phyloP scores from a whole-genome alignment of 2,797 vertebrate species.

The Bovichtus diacanthus region DNA sequence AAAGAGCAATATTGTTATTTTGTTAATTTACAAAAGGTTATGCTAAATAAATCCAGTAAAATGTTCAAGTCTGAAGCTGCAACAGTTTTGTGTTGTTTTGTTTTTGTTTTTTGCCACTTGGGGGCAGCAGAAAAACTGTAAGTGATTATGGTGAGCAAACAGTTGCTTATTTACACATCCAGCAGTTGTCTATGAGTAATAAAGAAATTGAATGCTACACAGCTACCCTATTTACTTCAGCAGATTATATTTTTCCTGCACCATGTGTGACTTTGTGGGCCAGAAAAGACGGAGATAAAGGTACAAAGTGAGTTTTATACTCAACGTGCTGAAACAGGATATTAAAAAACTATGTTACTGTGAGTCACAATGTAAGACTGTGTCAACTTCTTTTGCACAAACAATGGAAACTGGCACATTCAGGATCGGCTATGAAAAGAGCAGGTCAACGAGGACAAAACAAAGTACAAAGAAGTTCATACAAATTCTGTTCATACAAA shows the following conservation, averaged over 20 bases:
- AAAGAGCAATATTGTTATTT: not conserved
- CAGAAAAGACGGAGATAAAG: slow-evolving; percentile 10
- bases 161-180: not conserved
- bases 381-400: slow-evolving; percentile 16
- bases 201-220: not conserved
- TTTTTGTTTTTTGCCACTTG: not conserved
- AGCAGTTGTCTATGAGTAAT: not conserved
- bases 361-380: slow-evolving; percentile 27
- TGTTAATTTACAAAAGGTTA: not conserved
- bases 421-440: not conserved
- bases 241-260: slow-evolving; percentile 2
- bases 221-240: not conserved
- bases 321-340: slow-evolving; percentile 46
- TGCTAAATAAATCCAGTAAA: not conserved
- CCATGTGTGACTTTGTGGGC: not conserved
- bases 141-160: not conserved
- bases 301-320: slow-evolving; percentile 15
- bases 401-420: slow-evolving; percentile 10
- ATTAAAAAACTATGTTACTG: slow-evolving; percentile 11
- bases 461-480: not conserved
- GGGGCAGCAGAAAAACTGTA: not conserved
- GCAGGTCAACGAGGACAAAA: not conserved
- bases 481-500: too few relatives aligned
- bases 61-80: not conserved
- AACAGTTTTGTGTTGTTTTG: too few relatives aligned